These are phyloP conservation scores for Phainopepla nitens DNA, from an alignment of 2,113 vertebrate genomes.

Conservation along the genomic window DNA sequence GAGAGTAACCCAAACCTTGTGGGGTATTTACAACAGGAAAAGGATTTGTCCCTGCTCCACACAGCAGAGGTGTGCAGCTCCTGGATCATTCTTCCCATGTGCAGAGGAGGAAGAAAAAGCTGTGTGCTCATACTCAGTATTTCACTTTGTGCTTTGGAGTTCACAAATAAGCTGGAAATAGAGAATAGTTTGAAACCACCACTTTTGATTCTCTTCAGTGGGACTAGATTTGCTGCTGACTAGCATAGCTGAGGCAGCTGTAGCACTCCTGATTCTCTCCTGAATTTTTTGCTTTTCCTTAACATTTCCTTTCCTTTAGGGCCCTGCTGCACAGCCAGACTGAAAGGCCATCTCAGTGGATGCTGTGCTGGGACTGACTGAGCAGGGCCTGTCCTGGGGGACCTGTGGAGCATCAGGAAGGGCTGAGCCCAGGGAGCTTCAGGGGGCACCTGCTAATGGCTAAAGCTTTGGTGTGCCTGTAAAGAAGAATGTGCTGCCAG, in stretches of 20 bases:
- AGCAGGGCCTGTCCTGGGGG: not conserved
- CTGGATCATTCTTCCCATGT: accelerated
- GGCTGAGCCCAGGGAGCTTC: not conserved
- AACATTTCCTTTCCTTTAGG: not conserved
- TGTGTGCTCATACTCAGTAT: not conserved
- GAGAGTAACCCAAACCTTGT: not conserved
- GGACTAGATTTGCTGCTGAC: not conserved
- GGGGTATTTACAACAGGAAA: not conserved
- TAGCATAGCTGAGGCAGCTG: not conserved
- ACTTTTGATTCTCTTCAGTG: not conserved
- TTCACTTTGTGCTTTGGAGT: not conserved
- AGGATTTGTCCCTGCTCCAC: not conserved
- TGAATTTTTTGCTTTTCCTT: not conserved
- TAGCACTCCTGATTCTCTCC: not conserved
- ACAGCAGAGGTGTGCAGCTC: not conserved
- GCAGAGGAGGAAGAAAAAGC: not conserved
- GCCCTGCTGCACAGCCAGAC: not conserved
- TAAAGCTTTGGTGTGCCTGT: not conserved
- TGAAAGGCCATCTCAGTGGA: not conserved
- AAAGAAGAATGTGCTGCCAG: not conserved
- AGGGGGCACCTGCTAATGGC: not conserved
- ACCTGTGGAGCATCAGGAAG: not conserved
- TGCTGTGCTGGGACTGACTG: not conserved
- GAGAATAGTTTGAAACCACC: not conserved
- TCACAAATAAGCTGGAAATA: not conserved